Evolutionary conservation across 35 echinoderm and acorn worm genomes (phyloP).

Genomic region (Anneissia japonica): DNA sequence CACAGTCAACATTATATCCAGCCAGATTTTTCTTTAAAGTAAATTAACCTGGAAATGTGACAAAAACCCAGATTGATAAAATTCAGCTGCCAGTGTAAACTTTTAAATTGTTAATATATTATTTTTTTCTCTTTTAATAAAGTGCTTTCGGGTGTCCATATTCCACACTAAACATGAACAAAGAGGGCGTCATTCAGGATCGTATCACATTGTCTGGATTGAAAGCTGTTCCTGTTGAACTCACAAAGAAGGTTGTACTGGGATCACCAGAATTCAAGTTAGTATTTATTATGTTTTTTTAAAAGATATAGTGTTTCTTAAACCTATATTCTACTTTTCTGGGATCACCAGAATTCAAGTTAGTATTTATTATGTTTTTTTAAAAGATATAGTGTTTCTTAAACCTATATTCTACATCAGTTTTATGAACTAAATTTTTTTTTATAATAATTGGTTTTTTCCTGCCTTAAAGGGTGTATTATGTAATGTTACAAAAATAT

Average conservation of each 20-base stretch:
- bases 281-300: conserved; percentile 20
- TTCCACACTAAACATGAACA: conserved; percentile 84
- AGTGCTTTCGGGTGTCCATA: conserved; percentile 99
- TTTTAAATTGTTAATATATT: no score
- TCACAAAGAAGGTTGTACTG: background rate
- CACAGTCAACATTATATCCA: background rate
- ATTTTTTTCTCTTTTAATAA: no score
- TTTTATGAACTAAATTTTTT: no score
- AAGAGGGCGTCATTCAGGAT: conserved; percentile 72
- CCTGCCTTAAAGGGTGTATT: no score
- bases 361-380: conserved; percentile 23
- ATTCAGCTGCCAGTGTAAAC: no score
- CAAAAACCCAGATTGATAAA: no score
- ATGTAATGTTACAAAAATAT: no score
- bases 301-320: background rate
- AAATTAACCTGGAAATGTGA: no score
- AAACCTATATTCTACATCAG: no score
- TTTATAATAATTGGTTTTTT: no score
- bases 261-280: conserved; percentile 78
- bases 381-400: background rate
- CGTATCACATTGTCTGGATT: background rate
- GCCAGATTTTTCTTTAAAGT: background rate
- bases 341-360: conserved; percentile 76
- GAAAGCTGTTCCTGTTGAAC: background rate
- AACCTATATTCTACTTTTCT: background rate